Percentiles rank a stretch among this genome's conserved stretches.
phyloP scores from a whole-genome alignment of 2,888 invertebrate genomes.

The Hydriomena furcata region DNA sequence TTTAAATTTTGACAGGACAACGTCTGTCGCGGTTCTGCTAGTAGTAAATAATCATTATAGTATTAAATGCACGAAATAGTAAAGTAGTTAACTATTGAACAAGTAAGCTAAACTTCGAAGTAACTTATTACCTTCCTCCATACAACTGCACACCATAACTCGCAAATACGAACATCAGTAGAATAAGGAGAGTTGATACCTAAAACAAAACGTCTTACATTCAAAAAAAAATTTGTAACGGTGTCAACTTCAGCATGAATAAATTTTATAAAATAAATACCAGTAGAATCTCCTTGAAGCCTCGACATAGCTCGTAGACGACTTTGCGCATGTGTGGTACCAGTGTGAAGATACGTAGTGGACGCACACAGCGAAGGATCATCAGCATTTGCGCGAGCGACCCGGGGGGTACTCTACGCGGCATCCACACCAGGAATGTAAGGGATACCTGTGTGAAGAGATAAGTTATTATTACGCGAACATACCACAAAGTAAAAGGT shows the following conservation, averaged over 20 bases:
- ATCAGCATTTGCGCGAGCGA: constrained; percentile 97
- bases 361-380: constrained; percentile 98
- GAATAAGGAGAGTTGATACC: constrained; percentile 97
- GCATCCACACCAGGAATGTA: constrained; percentile 98
- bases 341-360: constrained; percentile 97
- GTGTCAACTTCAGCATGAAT: too few species aligned
- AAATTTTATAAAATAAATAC: constrained; percentile 71
- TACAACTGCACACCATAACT: constrained; percentile 99
- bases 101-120: too few species aligned
- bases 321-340: constrained; percentile 99
- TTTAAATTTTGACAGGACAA: too few species aligned
- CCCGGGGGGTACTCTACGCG: constrained; percentile 94
- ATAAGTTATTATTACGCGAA: too few species aligned
- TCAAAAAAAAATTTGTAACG: too few species aligned
- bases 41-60: too few species aligned
- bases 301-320: constrained; percentile 98
- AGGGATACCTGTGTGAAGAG: constrained; percentile 89
- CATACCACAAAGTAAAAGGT: too few species aligned
- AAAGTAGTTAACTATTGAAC: background rate
- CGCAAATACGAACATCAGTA: constrained; percentile 99
- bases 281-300: constrained; percentile 98
- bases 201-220: too few species aligned
- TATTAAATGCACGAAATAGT: background rate
- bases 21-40: too few species aligned
- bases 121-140: constrained; percentile 93